Conservation (phyloP, 1,140 invertebrate genomes). For the Bombus consobrinus region DNA sequence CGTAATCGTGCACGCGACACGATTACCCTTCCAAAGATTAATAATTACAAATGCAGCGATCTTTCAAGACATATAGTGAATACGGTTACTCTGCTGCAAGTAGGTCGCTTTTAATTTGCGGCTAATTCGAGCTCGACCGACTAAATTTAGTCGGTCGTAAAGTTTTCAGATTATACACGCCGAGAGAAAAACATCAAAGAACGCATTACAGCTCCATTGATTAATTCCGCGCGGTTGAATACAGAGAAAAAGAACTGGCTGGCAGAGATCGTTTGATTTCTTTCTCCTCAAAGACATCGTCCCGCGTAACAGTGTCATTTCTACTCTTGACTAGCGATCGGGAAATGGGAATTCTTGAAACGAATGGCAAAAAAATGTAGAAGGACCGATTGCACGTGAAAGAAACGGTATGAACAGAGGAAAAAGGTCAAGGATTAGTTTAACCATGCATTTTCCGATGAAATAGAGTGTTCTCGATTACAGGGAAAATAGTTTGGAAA, state of each 20-base stretch:
- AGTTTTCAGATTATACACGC: background rate
- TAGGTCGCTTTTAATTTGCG: background rate
- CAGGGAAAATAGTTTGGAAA: background rate
- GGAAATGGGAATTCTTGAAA: conserved; percentile 9
- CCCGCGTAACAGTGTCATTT: background rate
- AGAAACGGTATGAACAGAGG: background rate
- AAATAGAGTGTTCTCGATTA: background rate
- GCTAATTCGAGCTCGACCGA: background rate
- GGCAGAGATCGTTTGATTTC: conserved; percentile 10
- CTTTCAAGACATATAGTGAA: background rate
- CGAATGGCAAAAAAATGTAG: background rate
- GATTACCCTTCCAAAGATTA: background rate
- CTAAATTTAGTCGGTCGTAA: background rate
- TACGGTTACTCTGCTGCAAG: no score
- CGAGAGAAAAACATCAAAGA: background rate
- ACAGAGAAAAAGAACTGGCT: background rate
- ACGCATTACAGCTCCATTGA: background rate
- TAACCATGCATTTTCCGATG: background rate
- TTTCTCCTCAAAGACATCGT: background rate
- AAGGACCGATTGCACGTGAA: background rate
- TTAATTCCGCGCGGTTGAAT: conserved; percentile 12
- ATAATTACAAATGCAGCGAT: background rate
- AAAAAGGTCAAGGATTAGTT: conserved; percentile 11
- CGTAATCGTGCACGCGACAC: background rate
- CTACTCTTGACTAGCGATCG: background rate